Evolutionary conservation across 1,140 invertebrate species (phyloP).

Genomic region (Doryteuthis pealeii): DNA sequence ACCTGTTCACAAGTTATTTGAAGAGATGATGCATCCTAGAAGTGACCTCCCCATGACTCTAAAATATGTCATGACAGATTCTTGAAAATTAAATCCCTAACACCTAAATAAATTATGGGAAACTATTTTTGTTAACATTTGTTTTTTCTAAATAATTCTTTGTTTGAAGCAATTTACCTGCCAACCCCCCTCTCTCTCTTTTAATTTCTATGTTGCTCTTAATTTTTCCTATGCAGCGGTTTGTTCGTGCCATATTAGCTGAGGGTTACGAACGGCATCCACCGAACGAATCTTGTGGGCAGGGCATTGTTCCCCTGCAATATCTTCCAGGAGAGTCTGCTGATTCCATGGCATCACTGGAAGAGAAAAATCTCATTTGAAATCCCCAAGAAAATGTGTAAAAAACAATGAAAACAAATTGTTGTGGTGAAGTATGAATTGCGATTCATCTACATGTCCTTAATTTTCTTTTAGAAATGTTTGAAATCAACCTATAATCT

Average conservation of each 20-base stretch:
- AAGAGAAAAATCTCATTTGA: constrained; percentile 75
- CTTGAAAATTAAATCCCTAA: too few species aligned
- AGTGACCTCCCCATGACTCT: too few species aligned
- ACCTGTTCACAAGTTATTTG: too few species aligned
- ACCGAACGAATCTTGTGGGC: constrained; percentile 94
- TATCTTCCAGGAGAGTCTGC: constrained; percentile 83
- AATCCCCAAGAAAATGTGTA: constrained; percentile 72
- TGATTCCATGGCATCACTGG: constrained; percentile 84
- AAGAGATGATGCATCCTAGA: too few species aligned
- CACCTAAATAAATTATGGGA: too few species aligned
- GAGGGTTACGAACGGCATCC: constrained; percentile 97
- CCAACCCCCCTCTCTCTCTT: neutral
- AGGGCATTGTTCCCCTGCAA: constrained; percentile 96
- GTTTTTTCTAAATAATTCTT: too few species aligned
- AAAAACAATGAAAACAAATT: constrained; percentile 70
- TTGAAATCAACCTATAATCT: too few species aligned
- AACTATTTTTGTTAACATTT: too few species aligned
- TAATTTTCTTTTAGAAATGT: too few species aligned
- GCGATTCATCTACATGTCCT: too few species aligned
- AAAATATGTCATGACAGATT: too few species aligned
- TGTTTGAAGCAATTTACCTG: neutral
- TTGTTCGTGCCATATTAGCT: constrained; percentile 82
- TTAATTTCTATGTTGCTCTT: neutral
- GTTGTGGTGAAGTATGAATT: constrained; percentile 70
- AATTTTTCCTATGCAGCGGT: constrained; percentile 43